Conservation (phyloP, 2,888 invertebrate genomes). For the Oegoconia quadripuncta region DNA sequence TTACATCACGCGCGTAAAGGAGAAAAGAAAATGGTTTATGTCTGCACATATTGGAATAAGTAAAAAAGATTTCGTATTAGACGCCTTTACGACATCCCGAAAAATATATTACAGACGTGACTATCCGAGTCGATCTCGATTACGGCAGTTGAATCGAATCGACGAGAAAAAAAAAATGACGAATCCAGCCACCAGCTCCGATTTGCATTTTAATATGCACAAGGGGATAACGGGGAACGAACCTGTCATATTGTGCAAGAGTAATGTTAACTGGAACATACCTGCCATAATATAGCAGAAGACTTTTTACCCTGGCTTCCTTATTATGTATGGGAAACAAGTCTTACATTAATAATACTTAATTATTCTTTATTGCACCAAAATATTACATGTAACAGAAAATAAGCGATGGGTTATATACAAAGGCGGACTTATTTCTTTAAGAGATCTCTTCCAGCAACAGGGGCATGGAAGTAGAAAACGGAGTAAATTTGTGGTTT, state of each 20-base stretch:
- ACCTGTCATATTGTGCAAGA: slow-evolving; percentile 57
- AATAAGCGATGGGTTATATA: too few species aligned
- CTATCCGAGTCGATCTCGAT: slow-evolving; percentile 54
- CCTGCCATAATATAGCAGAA: too few species aligned
- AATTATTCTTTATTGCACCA: too few species aligned
- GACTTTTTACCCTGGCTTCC: too few species aligned
- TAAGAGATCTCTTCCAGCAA: too few species aligned
- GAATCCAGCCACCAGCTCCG: slow-evolving; percentile 38
- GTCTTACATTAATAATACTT: too few species aligned
- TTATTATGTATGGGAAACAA: too few species aligned
- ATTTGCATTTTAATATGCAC: slow-evolving; percentile 77
- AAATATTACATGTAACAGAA: too few species aligned
- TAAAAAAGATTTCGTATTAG: slow-evolving; percentile 60
- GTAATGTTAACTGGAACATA: slow-evolving; percentile 25
- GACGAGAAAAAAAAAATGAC: slow-evolving; percentile 38
- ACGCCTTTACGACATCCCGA: slow-evolving; percentile 56
- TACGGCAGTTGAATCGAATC: slow-evolving; percentile 51
- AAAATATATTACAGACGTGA: slow-evolving; percentile 66
- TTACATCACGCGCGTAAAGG: slow-evolving; percentile 45
- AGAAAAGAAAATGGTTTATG: slow-evolving; percentile 41
- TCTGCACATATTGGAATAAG: slow-evolving; percentile 57
- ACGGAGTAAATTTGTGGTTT: too few species aligned
- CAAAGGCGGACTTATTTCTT: too few species aligned
- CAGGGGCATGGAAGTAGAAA: too few species aligned
- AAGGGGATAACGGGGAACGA: slow-evolving; percentile 50